These are phyloP conservation scores for Epizoanthus ramosus DNA, from an alignment of 92 coral and sea anemone species.

Conservation along the genomic window DNA sequence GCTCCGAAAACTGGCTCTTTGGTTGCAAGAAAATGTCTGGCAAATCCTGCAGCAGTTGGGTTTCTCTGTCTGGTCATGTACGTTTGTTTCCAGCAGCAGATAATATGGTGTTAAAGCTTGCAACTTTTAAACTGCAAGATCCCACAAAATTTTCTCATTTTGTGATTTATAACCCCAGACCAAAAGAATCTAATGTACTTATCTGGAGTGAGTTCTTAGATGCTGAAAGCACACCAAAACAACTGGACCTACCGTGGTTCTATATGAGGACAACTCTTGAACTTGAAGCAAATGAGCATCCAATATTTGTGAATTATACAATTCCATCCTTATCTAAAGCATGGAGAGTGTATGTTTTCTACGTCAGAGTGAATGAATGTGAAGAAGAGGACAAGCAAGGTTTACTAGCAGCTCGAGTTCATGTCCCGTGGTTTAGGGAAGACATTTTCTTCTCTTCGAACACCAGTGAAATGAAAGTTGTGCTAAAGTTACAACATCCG, in stretches of 20 bases:
- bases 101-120: slow-evolving; percentile 63
- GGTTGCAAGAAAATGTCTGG: slow-evolving; percentile 70
- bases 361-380: slow-evolving; percentile 68
- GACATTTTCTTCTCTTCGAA: slow-evolving; percentile 67
- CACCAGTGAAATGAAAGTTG: slow-evolving; percentile 58
- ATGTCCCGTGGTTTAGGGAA: slow-evolving; percentile 94
- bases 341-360: slow-evolving; percentile 85
- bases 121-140: slow-evolving; percentile 47
- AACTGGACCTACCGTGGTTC: slow-evolving; percentile 73
- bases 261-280: slow-evolving; percentile 59
- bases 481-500: slow-evolving; percentile 78
- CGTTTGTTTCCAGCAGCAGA: slow-evolving; percentile 57
- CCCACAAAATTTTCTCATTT: slow-evolving; percentile 67
- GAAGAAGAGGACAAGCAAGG: slow-evolving; percentile 46
- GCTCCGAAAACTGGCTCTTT: slow-evolving; percentile 68
- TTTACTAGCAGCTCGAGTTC: slow-evolving; percentile 69
- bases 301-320: slow-evolving; percentile 73
- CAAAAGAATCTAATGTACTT: slow-evolving; percentile 45
- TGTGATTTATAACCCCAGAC: slow-evolving; percentile 55
- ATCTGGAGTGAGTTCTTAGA: slow-evolving; percentile 70
- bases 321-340: slow-evolving; percentile 73
- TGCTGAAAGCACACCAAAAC: slow-evolving; percentile 41
- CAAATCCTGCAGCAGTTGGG: slow-evolving; percentile 60
- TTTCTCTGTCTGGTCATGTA: slow-evolving; percentile 62
- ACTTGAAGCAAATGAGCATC: slow-evolving; percentile 54